A percentile compares a stretch with the other conserved stretches of the same genome.
Conservation (phyloP, 2,797 vertebrate species). For the Lophius americanus region DNA sequence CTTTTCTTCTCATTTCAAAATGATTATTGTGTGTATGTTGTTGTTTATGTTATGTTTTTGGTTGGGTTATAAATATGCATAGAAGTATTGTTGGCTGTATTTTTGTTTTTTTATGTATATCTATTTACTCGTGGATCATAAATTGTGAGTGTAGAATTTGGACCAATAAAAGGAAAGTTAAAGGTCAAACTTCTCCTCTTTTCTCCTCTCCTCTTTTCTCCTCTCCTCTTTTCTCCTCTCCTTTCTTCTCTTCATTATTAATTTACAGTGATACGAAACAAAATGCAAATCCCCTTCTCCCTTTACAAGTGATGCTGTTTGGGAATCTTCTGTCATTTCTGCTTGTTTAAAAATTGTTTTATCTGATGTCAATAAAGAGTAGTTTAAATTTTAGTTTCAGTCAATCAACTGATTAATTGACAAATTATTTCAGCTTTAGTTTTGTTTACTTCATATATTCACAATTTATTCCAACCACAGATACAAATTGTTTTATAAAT, state of each 20-base stretch:
- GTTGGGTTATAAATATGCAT: too few species aligned
- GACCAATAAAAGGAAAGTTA: too few species aligned
- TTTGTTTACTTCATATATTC: neutral
- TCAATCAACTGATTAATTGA: neutral
- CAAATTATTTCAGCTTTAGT: neutral
- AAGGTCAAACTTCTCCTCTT: neutral
- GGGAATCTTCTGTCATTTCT: neutral
- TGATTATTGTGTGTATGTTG: too few species aligned
- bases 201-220: too few species aligned
- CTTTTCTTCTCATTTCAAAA: constrained; percentile 11
- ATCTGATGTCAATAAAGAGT: neutral
- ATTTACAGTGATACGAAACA: neutral
- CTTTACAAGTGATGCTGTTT: neutral
- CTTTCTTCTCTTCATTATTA: constrained; percentile 1
- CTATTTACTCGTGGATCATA: too few species aligned
- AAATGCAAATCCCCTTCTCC: neutral
- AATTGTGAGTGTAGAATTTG: too few species aligned
- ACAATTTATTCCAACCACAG: neutral
- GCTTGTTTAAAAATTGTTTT: neutral
- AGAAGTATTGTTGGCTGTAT: too few species aligned
- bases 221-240: too few species aligned
- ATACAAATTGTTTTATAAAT: neutral
- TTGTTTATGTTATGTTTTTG: too few species aligned
- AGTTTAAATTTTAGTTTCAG: neutral
- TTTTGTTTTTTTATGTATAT: too few species aligned